Evolutionary conservation across 2,888 invertebrate genomes (phyloP), one percentile per base, ranked within the genome.

Genomic region (Agonopterix subpropinquella): DNA sequence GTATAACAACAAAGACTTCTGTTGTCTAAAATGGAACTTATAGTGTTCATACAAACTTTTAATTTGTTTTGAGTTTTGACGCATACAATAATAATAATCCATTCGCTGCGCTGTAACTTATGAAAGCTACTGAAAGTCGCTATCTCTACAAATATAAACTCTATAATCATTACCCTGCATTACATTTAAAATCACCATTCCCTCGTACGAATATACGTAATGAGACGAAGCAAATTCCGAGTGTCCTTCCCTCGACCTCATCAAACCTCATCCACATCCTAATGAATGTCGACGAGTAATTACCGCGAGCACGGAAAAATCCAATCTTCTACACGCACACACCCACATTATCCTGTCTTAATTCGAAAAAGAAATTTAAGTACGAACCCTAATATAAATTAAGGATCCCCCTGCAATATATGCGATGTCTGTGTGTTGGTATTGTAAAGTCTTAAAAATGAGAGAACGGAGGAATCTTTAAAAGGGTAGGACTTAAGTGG

Each of bases 381-480:
- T 53, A 55, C 52, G 55, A 15, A 43, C 54, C 59, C 62, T 72
- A 73, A 78, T 77, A 78, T 74, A 80, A 82, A 83, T 84, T 81
- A 82, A 77, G 75, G 62, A 70, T 66, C 72, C 74, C 75, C 73
- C 68, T 61, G 64, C 61, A 64, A 73, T 71, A 67, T 70, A 73
- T 72, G 69, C 62, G 52, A 57, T 67, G 71, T 74, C 74, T 78
- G 70, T 84, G 80, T 83, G 81, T 80, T 77, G 70, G 85, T 83
- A 86, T 85, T 86, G 85, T 84, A 83, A 85, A 86, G 84, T 86
- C 88, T 88, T 87, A 88, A 88, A 88, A 87, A 88, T 86, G 82
- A 84, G 80, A 84, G 82, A 83, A 83, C 85, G 80, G 74, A 64
- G 81, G 81, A 86, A 87, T 87, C 87, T 87, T 87, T 87, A 79